A percentile compares a stretch with the other conserved stretches of the same genome.
These are phyloP conservation scores for Antennarius maculatus DNA, from an alignment of 2,797 vertebrate species.

Conservation along the genomic window DNA sequence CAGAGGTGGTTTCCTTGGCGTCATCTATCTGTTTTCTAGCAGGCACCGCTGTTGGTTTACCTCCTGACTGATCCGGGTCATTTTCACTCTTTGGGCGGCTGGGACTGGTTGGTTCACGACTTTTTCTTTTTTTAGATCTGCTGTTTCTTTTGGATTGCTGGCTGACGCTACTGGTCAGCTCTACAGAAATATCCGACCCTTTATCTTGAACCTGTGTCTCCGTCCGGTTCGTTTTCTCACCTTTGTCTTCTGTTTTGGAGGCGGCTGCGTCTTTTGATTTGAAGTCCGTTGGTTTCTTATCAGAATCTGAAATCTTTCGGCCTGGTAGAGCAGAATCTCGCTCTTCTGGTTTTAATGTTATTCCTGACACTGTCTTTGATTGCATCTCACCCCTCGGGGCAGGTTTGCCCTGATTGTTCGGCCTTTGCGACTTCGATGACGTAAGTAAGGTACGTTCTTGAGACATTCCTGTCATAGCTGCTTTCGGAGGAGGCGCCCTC, in stretches of 20 bases:
- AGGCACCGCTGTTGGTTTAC: constrained; percentile 30
- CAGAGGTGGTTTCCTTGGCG: constrained; percentile 3
- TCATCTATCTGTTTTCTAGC: constrained; percentile 27
- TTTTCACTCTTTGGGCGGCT: constrained; percentile 54
- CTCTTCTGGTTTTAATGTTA: constrained; percentile 56
- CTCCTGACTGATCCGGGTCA: constrained; percentile 28
- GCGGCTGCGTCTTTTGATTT: constrained; percentile 26
- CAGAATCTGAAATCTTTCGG: constrained; percentile 19
- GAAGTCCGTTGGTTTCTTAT: constrained; percentile 29
- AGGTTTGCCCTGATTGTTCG: constrained; percentile 66
- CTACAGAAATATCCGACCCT: constrained; percentile 21
- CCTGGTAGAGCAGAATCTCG: constrained; percentile 22
- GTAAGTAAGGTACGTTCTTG: constrained; percentile 14
- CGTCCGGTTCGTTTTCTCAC: constrained; percentile 6
- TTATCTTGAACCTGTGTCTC: constrained; percentile 19
- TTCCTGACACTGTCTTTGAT: constrained; percentile 27
- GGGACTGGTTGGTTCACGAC: constrained; percentile 57
- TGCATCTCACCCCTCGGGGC: constrained; percentile 37
- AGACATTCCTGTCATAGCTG: constrained; percentile 47
- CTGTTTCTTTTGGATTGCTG: constrained; percentile 43
- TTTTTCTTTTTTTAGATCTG: constrained; percentile 69
- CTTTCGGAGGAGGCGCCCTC: constrained; percentile 19
- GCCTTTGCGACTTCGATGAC: constrained; percentile 42
- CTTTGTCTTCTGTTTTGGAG: constrained; percentile 21
- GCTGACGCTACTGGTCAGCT: constrained; percentile 24